Evolutionary conservation across 2,888 invertebrate genomes (phyloP), one percentile per base, ranked within the genome.

Genomic region (Caenorhabditis wallacei): DNA sequence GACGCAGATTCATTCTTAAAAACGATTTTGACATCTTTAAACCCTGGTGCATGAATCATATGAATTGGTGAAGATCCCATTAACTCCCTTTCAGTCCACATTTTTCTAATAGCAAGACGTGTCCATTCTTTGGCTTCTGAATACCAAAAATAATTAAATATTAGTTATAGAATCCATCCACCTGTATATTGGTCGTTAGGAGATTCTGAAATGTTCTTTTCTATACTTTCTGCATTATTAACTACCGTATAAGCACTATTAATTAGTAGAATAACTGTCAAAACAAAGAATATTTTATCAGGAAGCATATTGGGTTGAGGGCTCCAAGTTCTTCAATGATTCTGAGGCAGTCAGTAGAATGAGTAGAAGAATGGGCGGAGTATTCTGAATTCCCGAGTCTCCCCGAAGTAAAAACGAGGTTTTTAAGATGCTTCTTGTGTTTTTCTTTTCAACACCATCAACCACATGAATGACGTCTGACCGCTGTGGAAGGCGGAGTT

Each of bases 1-100:
- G 82, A 78, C 2, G 79, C 82, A 1, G 86, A 76, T 22, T 87
- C 87, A 63, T 87, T 85, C 59, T 87, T 87, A 75, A 86, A 86
- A 22, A 85, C 51, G 10, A 87, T 74, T 22, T 37, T 20, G 7
- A 69, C 40, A 24, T 54, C 18, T 0, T 30, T 37, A 8, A 57
- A 13, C 1, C 75, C 75, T 0, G 69, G 56, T 16, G 75, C 70
- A 1, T 24, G 20, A 35, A 81, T 53, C 16, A 56, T 13, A 24
- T 76, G 75, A 13, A 85, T 51, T 1, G 83, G 84, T 0, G 87
- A 85, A 51, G 68, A 51, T 4, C 72, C 74, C 85, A 87, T 87
- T 5, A 35, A 40, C 13, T 72, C 40, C 18, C 85, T 68, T 37
- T 87, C 87, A 3, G 30, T 13, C 87, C 87, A 87, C 56, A 87